phyloP scores from a whole-genome alignment of 2,888 invertebrate species.

The Apodemia duryi region DNA sequence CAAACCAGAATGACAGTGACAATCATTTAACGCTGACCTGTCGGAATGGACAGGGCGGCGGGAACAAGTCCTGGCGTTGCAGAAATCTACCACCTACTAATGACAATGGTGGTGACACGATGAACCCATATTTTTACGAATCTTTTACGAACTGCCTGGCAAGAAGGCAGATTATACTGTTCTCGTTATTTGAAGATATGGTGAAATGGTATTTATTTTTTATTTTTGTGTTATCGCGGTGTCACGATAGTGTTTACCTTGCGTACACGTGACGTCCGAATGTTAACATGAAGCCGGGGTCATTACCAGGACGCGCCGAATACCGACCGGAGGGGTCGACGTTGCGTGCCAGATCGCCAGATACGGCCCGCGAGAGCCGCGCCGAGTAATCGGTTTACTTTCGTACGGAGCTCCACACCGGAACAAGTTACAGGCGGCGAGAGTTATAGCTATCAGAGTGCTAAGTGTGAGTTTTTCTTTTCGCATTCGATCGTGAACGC shows the following conservation, averaged over 20 bases:
- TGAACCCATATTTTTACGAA: too few species aligned
- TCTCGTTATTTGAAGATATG: neutral
- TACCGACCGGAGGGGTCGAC: constrained; percentile 36
- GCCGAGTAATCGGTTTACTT: constrained; percentile 68
- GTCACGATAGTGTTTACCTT: constrained; percentile 17
- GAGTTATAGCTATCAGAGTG: too few species aligned
- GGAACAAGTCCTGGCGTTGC: too few species aligned
- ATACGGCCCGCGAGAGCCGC: constrained; percentile 45
- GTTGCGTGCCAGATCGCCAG: constrained; percentile 64
- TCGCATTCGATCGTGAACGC: too few species aligned
- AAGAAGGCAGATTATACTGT: neutral
- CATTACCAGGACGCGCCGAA: constrained; percentile 51
- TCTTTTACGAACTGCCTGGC: neutral
- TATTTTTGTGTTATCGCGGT: neutral
- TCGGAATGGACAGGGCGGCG: too few species aligned
- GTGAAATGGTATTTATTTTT: neutral
- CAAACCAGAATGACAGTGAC: too few species aligned
- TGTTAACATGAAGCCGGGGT: constrained; percentile 39
- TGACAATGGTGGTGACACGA: too few species aligned
- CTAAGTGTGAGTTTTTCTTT: too few species aligned
- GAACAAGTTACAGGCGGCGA: constrained; percentile 27
- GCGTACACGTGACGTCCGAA: constrained; percentile 8
- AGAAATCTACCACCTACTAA: too few species aligned
- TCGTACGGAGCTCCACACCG: constrained; percentile 41
- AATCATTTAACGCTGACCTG: too few species aligned